Evolutionary conservation across 2,888 invertebrate genomes (phyloP).

Genomic region (Cryptocheilus praepositus): DNA sequence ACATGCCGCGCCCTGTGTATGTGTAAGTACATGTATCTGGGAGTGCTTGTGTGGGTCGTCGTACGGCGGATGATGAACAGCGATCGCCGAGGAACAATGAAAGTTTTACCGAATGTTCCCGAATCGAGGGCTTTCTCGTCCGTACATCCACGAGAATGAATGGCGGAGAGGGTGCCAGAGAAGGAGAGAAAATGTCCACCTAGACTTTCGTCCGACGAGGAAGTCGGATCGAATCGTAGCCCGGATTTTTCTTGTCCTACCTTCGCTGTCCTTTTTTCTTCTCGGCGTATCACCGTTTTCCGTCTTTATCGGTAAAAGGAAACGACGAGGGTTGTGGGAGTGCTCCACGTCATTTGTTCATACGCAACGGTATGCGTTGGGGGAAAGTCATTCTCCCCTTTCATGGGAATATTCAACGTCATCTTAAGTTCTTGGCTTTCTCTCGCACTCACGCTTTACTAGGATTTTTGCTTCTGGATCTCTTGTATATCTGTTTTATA

Average conservation of each 20-base stretch:
- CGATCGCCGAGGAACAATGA: slow-evolving; percentile 43
- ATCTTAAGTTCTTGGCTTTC: too few species aligned
- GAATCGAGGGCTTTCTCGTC: slow-evolving; percentile 30
- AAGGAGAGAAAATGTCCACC: neutral
- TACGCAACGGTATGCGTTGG: too few species aligned
- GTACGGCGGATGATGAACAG: slow-evolving; percentile 42
- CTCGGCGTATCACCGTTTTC: too few species aligned
- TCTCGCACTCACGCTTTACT: too few species aligned
- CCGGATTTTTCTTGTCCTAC: neutral
- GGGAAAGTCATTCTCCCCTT: too few species aligned
- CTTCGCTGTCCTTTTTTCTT: neutral
- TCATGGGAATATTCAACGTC: too few species aligned
- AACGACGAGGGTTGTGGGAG: too few species aligned
- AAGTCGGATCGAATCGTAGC: too few species aligned
- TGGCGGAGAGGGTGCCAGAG: slow-evolving; percentile 12
- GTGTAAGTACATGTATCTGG: neutral
- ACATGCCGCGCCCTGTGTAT: slow-evolving; percentile 2
- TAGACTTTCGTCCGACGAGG: slow-evolving; percentile 3
- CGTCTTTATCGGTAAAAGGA: too few species aligned
- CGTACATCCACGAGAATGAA: slow-evolving; percentile 27
- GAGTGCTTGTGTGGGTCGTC: neutral
- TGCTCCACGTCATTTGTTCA: too few species aligned
- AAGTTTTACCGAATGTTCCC: slow-evolving; percentile 51
- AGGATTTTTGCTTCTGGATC: too few species aligned
- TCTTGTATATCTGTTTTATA: too few species aligned